These are phyloP conservation scores for Ramphastos sulfuratus DNA, from an alignment of 2,113 vertebrate genomes.

Conservation along the genomic window DNA sequence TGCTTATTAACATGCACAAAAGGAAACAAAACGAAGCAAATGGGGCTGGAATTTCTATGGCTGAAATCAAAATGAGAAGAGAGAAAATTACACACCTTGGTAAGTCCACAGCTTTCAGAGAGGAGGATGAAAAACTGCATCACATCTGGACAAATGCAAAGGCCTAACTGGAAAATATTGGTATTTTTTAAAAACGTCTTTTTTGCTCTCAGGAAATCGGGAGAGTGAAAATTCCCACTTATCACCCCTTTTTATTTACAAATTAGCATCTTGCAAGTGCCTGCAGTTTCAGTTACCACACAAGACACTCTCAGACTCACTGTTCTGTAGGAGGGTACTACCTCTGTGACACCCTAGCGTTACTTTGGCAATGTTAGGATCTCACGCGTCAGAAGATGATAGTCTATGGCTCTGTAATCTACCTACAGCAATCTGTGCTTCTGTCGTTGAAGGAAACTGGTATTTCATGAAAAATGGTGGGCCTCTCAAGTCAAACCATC, in stretches of 20 bases:
- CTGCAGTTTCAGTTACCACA: not conserved
- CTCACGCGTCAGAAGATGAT: not conserved
- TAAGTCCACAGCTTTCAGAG: not conserved
- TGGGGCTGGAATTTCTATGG: not conserved
- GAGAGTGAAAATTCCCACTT: not conserved
- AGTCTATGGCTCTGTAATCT: not conserved
- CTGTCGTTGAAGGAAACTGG: not conserved
- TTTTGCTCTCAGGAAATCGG: not conserved
- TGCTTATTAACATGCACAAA: slow-evolving; percentile 6
- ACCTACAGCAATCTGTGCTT: not conserved
- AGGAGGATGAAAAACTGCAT: not conserved
- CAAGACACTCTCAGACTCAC: not conserved
- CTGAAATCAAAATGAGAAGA: slow-evolving; percentile 4
- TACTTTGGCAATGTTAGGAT: not conserved
- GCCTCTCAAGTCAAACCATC: not conserved
- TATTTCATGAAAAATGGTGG: not conserved
- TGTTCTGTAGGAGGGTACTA: not conserved
- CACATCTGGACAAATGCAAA: not conserved
- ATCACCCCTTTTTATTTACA: not conserved
- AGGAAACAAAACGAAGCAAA: not conserved
- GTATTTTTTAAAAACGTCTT: not conserved
- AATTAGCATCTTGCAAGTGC: not conserved
- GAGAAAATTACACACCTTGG: slow-evolving; percentile 10
- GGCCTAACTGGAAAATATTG: not conserved
- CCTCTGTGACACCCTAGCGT: not conserved